Evolutionary conservation across 2,888 invertebrate species (phyloP).

Genomic region (Silvanus unidentatus): DNA sequence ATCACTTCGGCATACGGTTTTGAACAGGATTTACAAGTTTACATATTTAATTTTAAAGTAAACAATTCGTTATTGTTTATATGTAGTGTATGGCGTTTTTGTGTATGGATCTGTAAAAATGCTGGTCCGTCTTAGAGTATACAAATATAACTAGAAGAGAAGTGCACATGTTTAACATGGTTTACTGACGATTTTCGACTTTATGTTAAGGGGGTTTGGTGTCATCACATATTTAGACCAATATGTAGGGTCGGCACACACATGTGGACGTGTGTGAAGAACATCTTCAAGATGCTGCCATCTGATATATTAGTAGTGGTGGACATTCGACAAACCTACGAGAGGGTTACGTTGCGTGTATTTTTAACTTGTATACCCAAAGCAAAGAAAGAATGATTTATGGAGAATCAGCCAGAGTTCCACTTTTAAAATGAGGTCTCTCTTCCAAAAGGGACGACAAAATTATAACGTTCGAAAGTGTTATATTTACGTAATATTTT

Average conservation of each 20-base stretch:
- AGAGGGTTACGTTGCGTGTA: slow-evolving; percentile 29
- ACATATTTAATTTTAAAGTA: background rate
- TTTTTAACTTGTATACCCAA: slow-evolving; percentile 23
- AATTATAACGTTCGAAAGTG: too few relatives aligned
- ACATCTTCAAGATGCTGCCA: slow-evolving; percentile 36
- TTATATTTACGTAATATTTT: too few relatives aligned
- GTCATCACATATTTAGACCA: slow-evolving; percentile 9
- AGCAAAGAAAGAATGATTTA: background rate
- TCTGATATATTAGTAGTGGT: slow-evolving; percentile 15
- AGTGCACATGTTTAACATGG: slow-evolving; percentile 30
- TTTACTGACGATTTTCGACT: slow-evolving; percentile 16
- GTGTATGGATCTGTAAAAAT: slow-evolving; percentile 33
- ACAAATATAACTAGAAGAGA: slow-evolving; percentile 18
- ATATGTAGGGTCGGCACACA: slow-evolving; percentile 28
- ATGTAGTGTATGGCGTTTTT: slow-evolving; percentile 23
- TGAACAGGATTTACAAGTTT: too few relatives aligned
- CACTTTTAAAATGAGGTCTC: too few relatives aligned
- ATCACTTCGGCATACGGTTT: too few relatives aligned
- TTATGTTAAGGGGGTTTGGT: slow-evolving; percentile 16
- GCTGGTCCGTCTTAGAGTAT: slow-evolving; percentile 35
- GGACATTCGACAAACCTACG: slow-evolving; percentile 22
- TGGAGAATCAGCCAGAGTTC: too few relatives aligned
- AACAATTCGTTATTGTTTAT: slow-evolving; percentile 27
- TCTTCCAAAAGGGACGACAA: too few relatives aligned
- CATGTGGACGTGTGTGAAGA: slow-evolving; percentile 43